These are phyloP conservation scores for Carollia perspicillata DNA, from an alignment of 2,113 vertebrate genomes.

Conservation along the genomic window DNA sequence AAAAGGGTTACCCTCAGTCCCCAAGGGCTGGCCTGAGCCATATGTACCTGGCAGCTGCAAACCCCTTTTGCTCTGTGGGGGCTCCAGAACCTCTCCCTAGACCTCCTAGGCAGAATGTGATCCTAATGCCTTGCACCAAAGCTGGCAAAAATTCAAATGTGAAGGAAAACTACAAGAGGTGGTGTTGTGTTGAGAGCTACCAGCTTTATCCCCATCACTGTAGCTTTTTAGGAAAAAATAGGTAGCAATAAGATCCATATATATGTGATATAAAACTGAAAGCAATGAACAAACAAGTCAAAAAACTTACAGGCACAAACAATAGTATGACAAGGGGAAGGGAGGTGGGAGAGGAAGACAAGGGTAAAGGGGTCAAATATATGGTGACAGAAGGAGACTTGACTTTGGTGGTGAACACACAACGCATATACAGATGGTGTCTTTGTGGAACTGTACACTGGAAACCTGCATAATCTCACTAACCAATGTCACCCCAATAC, in stretches of 20 bases:
- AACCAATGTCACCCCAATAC: background rate
- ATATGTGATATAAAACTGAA: background rate
- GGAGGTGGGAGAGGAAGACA: background rate
- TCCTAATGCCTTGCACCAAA: background rate
- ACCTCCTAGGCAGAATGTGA: background rate
- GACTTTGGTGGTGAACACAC: background rate
- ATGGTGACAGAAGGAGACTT: background rate
- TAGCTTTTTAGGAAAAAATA: background rate
- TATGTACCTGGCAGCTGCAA: background rate
- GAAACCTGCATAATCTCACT: background rate
- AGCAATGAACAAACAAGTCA: background rate
- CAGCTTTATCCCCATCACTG: background rate
- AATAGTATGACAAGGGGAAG: background rate
- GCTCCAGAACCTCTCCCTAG: background rate
- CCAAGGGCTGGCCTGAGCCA: background rate
- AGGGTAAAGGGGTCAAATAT: background rate
- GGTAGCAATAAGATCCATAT: background rate
- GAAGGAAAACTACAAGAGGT: background rate
- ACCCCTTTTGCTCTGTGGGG: background rate
- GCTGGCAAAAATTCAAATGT: background rate
- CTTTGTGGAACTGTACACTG: background rate
- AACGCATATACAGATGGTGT: background rate
- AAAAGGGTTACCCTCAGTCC: background rate
- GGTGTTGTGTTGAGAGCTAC: background rate
- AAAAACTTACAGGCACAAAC: background rate